Conservation (phyloP, 2,797 vertebrate species). For the Micrastur ruficollis region DNA sequence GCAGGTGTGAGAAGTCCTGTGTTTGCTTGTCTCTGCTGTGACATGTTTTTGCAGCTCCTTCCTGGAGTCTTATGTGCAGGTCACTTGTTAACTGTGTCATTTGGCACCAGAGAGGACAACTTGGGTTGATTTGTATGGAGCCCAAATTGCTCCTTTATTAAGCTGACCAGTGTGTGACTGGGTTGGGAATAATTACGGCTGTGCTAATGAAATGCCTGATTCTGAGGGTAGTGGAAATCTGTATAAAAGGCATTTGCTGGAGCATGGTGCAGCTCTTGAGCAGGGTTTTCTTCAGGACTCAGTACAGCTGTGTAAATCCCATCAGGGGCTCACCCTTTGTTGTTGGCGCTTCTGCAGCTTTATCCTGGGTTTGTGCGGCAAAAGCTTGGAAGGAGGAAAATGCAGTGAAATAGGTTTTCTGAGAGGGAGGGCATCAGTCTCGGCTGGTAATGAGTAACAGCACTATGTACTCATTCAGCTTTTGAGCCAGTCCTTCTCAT, state of each 20-base stretch:
- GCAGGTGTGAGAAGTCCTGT: not conserved
- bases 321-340: accelerated
- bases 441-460: not conserved
- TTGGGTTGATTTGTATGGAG: accelerated
- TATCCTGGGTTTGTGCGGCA: accelerated
- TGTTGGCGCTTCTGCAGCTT: no score
- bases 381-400: not conserved
- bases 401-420: not conserved
- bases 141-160: not conserved
- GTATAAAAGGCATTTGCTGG: not conserved
- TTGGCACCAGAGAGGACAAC: not conserved
- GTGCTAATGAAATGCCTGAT: accelerated
- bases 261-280: accelerated
- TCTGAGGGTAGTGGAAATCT: not conserved
- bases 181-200: not conserved
- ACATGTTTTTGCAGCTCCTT: not conserved
- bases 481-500: not conserved
- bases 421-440: not conserved
- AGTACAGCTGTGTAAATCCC: not conserved
- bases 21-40: not conserved
- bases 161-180: not conserved
- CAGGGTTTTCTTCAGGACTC: not conserved
- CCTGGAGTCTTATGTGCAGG: accelerated
- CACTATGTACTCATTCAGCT: not conserved
- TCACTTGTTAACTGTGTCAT: not conserved